A percentile compares a stretch with the other conserved stretches of the same genome.
Evolutionary conservation across 2,888 invertebrate species (phyloP).

Genomic region (Nesidiocoris tenuis): DNA sequence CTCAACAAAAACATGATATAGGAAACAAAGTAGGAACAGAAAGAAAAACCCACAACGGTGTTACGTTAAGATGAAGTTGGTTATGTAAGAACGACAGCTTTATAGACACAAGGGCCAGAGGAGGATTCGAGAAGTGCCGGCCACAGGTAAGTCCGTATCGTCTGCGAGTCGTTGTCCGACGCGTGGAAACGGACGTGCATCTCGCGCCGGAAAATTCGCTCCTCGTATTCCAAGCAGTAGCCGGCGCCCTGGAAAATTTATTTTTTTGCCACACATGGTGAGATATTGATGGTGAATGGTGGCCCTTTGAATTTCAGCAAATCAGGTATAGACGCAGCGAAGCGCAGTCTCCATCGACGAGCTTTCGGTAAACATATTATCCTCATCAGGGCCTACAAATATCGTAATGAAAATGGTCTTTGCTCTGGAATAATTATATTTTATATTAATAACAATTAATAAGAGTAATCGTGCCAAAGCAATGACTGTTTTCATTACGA

Average conservation of each 20-base stretch:
- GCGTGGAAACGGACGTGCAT: constrained; percentile 77
- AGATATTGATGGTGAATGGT: neutral
- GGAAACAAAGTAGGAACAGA: constrained; percentile 25
- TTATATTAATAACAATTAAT: too few relatives aligned
- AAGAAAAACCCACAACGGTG: constrained; percentile 46
- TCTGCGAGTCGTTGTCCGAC: constrained; percentile 71
- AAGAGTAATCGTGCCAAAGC: too few relatives aligned
- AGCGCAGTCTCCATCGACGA: too few relatives aligned
- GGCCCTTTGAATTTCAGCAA: neutral
- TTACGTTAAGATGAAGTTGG: constrained; percentile 42
- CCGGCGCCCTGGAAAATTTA: constrained; percentile 54
- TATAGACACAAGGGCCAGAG: constrained; percentile 73
- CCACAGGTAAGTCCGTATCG: constrained; percentile 81
- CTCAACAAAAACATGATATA: too few relatives aligned
- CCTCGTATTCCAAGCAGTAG: constrained; percentile 59
- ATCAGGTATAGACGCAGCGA: too few relatives aligned
- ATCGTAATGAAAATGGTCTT: too few relatives aligned
- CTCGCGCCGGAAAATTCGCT: constrained; percentile 66
- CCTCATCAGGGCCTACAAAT: too few relatives aligned
- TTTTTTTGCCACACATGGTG: constrained; percentile 14
- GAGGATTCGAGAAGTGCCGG: constrained; percentile 72
- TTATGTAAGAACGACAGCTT: constrained; percentile 82
- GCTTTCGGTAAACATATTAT: too few relatives aligned
- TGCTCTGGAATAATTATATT: too few relatives aligned
- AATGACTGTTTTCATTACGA: too few relatives aligned